These are phyloP conservation scores for Dicrurus megarhynchus DNA, from an alignment of 2,113 vertebrate species.

Conservation along the genomic window DNA sequence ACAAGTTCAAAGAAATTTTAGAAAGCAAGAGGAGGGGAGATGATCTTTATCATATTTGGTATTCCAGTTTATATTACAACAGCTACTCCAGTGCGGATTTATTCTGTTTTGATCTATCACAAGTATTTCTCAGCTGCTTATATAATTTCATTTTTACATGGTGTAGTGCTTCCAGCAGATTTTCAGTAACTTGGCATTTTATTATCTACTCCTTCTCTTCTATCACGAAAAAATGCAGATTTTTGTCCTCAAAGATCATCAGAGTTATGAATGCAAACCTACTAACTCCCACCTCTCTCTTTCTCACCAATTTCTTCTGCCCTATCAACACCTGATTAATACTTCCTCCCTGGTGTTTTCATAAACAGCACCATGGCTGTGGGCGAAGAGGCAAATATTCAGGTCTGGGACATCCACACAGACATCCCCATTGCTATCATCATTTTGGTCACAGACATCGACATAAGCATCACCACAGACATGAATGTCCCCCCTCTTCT, in stretches of 20 bases:
- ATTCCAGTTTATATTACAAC: not conserved
- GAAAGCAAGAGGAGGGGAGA: not conserved
- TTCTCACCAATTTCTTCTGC: not conserved
- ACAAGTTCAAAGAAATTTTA: not conserved
- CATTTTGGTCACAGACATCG: not conserved
- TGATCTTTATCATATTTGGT: not conserved
- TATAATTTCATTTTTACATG: not conserved
- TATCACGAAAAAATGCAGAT: not conserved
- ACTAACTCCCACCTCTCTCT: not conserved
- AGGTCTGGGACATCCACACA: not conserved
- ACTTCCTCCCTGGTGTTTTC: not conserved
- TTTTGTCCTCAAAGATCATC: not conserved
- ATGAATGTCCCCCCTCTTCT: not conserved
- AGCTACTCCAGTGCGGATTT: not conserved
- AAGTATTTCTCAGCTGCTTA: not conserved
- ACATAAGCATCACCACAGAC: not conserved
- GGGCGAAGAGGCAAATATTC: not conserved
- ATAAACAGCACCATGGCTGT: not conserved
- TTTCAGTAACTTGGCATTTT: not conserved
- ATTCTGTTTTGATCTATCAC: not conserved
- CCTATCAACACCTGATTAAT: not conserved
- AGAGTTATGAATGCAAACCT: not conserved
- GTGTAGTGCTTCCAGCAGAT: not conserved
- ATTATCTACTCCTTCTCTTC: not conserved
- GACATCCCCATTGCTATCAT: not conserved